Conservation (phyloP, 1,140 invertebrate species). For the Aricia agestis region DNA sequence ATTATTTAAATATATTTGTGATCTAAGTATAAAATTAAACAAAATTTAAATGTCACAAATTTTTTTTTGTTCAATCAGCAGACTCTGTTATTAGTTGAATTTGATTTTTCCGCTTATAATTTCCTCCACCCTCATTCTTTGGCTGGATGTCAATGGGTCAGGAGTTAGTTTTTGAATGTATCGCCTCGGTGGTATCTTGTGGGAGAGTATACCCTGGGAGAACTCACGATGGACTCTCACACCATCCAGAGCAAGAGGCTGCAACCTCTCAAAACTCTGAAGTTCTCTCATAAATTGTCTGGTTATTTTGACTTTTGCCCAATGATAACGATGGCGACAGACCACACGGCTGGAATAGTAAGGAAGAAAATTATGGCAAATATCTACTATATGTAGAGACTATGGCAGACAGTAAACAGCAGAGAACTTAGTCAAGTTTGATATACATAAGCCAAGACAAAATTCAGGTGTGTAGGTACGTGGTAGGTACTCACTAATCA, state of each 20-base stretch:
- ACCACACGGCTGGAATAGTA: conserved; percentile 55
- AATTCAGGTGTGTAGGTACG: too few relatives aligned
- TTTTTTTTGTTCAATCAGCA: too few relatives aligned
- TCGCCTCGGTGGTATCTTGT: conserved; percentile 60
- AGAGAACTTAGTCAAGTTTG: too few relatives aligned
- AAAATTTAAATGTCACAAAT: too few relatives aligned
- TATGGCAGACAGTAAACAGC: too few relatives aligned
- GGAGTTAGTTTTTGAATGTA: conserved; percentile 63
- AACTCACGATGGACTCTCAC: conserved; percentile 71
- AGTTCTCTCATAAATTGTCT: conserved; percentile 70
- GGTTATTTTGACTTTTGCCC: conserved; percentile 53
- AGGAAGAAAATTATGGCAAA: background rate
- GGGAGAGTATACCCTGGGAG: conserved; percentile 68
- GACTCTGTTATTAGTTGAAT: conserved; percentile 29
- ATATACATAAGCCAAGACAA: too few relatives aligned
- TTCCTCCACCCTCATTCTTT: conserved; percentile 65
- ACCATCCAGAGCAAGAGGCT: conserved; percentile 67
- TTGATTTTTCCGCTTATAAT: conserved; percentile 59
- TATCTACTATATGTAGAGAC: too few relatives aligned
- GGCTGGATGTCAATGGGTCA: conserved; percentile 54
- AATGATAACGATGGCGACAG: conserved; percentile 65
- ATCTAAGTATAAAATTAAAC: too few relatives aligned
- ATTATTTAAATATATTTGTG: too few relatives aligned
- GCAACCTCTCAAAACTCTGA: conserved; percentile 63
- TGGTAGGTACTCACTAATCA: conserved; percentile 67